Conservation (phyloP, 2,113 vertebrate species). For the Cavia aperea region DNA sequence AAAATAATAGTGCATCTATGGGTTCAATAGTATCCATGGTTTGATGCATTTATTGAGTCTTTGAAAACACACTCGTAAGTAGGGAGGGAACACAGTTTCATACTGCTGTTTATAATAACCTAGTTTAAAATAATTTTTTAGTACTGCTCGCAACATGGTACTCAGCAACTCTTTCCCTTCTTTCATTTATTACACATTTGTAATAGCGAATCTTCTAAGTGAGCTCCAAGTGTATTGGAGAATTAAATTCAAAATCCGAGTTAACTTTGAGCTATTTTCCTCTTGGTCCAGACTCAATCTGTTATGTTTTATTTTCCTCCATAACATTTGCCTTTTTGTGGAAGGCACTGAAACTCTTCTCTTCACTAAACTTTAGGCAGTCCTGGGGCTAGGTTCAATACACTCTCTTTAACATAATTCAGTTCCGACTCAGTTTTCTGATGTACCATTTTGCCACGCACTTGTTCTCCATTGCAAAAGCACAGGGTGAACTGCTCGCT, state of each 20-base stretch:
- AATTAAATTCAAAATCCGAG: background rate
- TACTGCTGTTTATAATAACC: background rate
- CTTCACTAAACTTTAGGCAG: background rate
- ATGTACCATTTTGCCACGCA: background rate
- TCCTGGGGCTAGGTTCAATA: background rate
- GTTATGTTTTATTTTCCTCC: background rate
- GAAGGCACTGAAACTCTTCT: background rate
- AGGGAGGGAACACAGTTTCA: background rate
- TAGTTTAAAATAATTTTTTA: background rate
- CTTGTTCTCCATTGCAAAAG: background rate
- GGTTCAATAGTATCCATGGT: background rate
- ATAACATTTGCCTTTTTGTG: background rate
- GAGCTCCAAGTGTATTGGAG: background rate
- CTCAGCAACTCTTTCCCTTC: background rate
- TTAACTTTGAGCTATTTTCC: background rate
- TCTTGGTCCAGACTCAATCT: background rate
- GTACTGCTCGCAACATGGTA: background rate
- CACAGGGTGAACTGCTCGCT: background rate
- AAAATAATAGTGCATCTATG: background rate
- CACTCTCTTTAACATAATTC: background rate
- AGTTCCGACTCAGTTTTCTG: background rate
- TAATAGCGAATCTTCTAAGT: background rate
- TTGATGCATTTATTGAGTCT: background rate
- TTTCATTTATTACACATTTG: background rate
- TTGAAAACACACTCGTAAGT: background rate